Evolutionary conservation across 1,140 invertebrate species (phyloP).

Genomic region (Drosophila burlai): DNA sequence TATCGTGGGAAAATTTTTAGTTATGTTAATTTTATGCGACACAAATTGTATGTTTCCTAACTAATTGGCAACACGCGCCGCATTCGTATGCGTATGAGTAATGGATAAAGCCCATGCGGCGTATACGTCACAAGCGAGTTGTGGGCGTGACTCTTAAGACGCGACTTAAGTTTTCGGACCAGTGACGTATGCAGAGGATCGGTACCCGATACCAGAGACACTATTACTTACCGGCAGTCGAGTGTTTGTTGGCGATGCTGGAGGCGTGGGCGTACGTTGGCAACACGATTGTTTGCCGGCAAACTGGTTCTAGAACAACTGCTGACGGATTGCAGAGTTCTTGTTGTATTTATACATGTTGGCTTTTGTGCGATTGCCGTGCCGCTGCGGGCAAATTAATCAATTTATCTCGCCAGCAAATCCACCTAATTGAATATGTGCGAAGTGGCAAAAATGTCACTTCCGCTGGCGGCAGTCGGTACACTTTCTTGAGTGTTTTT

Average conservation of each 20-base stretch:
- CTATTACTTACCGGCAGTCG: slow-evolving; percentile 65
- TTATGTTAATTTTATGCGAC: slow-evolving; percentile 68
- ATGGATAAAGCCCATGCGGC: slow-evolving; percentile 27
- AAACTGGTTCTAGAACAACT: slow-evolving; percentile 70
- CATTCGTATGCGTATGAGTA: slow-evolving; percentile 52
- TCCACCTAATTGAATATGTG: slow-evolving; percentile 73
- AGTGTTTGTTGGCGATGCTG: slow-evolving; percentile 36
- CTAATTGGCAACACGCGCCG: slow-evolving; percentile 76
- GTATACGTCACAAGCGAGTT: slow-evolving; percentile 62
- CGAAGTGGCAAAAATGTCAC: slow-evolving; percentile 57
- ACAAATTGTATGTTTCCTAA: slow-evolving; percentile 56
- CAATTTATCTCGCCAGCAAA: slow-evolving; percentile 70
- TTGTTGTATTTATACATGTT: slow-evolving; percentile 74
- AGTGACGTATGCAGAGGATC: slow-evolving; percentile 58
- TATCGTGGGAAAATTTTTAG: slow-evolving; percentile 70
- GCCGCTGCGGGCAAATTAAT: slow-evolving; percentile 62
- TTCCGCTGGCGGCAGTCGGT: slow-evolving; percentile 60
- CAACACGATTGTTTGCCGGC: slow-evolving; percentile 71
- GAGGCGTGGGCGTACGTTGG: slow-evolving; percentile 42
- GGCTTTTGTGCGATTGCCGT: slow-evolving; percentile 24
- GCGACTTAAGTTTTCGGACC: slow-evolving; percentile 39
- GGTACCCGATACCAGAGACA: slow-evolving; percentile 23
- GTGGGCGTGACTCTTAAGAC: slow-evolving; percentile 69
- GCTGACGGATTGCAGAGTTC: slow-evolving; percentile 68
- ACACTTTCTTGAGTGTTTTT: slow-evolving; percentile 68